phyloP scores from a whole-genome alignment of 23 tunicate genomes.

The Corella eumyota region DNA sequence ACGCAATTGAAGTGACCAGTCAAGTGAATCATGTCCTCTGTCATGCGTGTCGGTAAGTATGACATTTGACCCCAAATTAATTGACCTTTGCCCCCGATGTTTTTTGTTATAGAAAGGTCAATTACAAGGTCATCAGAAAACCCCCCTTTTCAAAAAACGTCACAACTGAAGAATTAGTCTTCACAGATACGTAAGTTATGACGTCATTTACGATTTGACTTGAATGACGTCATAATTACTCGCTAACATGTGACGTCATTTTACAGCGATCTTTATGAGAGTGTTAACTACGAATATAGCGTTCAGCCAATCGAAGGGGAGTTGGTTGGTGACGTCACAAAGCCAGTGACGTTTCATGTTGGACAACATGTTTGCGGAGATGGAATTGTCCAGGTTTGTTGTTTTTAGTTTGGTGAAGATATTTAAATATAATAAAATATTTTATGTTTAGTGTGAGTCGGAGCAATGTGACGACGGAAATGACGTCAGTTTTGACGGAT shows the following conservation, averaged over 20 bases:
- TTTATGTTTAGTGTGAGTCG: background rate
- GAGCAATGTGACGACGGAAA: constrained; percentile 31
- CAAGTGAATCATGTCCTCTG: background rate
- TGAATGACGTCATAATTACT: too few relatives aligned
- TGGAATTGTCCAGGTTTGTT: constrained; percentile 11
- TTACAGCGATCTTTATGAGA: constrained; percentile 4
- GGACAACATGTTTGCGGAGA: constrained; percentile 23
- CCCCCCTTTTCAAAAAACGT: background rate
- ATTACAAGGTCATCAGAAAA: too few relatives aligned
- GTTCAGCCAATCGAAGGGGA: constrained; percentile 3
- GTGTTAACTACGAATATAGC: constrained; percentile 3
- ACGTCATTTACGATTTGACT: too few relatives aligned
- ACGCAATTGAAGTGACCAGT: constrained; percentile 17
- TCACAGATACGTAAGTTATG: constrained; percentile 7
- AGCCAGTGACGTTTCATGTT: constrained; percentile 11
- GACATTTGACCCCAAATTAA: too few relatives aligned
- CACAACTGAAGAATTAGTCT: constrained; percentile 11
- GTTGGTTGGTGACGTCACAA: constrained; percentile 4
- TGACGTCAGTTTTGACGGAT: constrained; percentile 10
- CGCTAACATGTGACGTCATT: background rate
- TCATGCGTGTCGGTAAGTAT: constrained; percentile 10
- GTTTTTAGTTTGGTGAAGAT: too few relatives aligned
- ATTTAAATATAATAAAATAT: too few relatives aligned
- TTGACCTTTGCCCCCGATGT: too few relatives aligned
- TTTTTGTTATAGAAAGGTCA: too few relatives aligned